A percentile compares a stretch with the other conserved stretches of the same genome.
Conservation (phyloP, 1,140 invertebrate species). For the Nasonia vitripennis region DNA sequence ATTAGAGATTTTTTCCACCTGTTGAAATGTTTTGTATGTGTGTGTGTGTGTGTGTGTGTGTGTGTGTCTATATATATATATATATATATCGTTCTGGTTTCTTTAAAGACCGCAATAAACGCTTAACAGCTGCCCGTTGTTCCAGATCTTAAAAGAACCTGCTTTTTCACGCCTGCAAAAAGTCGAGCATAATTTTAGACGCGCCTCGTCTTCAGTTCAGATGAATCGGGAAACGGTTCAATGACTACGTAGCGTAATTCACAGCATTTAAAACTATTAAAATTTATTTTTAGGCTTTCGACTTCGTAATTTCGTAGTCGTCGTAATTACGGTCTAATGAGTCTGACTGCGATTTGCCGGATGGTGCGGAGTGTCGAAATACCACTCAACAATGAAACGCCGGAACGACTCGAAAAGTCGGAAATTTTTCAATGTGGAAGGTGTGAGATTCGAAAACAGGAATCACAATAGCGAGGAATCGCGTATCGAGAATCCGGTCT, state of each 20-base stretch:
- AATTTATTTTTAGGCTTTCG: background rate
- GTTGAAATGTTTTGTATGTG: background rate
- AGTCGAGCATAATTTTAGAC: background rate
- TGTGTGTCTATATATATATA: no score
- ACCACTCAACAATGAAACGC: background rate
- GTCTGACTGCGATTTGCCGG: background rate
- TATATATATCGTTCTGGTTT: background rate
- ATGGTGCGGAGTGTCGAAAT: background rate
- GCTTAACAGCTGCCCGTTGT: background rate
- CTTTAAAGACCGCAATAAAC: background rate
- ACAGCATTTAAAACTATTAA: background rate
- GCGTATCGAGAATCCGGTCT: background rate
- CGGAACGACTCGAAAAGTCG: background rate
- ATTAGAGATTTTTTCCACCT: background rate
- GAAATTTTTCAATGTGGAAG: background rate
- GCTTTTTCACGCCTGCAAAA: background rate
- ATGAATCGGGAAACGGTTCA: background rate
- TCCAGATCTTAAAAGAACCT: background rate
- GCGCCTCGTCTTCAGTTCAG: background rate
- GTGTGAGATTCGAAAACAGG: background rate
- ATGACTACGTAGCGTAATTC: background rate
- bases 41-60: no score
- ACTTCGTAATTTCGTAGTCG: background rate
- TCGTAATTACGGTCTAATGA: background rate
- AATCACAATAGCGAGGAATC: no score